These are phyloP conservation scores for Campoplex nolae DNA, from an alignment of 2,888 invertebrate species.

Conservation along the genomic window DNA sequence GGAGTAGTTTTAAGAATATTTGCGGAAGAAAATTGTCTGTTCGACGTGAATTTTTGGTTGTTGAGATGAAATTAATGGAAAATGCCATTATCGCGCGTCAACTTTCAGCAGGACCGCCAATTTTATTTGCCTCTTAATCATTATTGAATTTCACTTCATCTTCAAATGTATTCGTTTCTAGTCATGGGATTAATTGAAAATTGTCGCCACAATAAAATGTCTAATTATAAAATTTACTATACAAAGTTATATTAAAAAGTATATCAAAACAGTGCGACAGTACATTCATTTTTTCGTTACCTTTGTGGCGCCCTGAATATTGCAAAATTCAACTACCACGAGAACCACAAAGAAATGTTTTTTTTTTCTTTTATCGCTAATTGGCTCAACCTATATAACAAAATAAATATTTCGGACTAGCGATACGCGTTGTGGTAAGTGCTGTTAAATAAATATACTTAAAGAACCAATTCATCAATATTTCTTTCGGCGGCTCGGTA, in stretches of 20 bases:
- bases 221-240: slow-evolving; percentile 72
- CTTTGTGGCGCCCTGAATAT: slow-evolving; percentile 54
- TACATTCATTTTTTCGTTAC: slow-evolving; percentile 65
- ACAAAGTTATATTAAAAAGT: slow-evolving; percentile 73
- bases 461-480: slow-evolving; percentile 40
- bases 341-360: slow-evolving; percentile 35
- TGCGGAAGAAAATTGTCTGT: slow-evolving; percentile 10
- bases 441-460: slow-evolving; percentile 47
- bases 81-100: slow-evolving; percentile 19
- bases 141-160: slow-evolving; percentile 56
- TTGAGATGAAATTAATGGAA: slow-evolving; percentile 29
- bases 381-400: slow-evolving; percentile 56
- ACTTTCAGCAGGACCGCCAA: slow-evolving; percentile 25
- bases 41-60: slow-evolving; percentile 28
- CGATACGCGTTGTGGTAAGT: slow-evolving; percentile 59
- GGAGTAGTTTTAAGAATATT: slow-evolving; percentile 39
- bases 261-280: slow-evolving; percentile 71
- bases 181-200: slow-evolving; percentile 49
- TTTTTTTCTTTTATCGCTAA: slow-evolving; percentile 18
- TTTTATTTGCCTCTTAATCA: not conserved
- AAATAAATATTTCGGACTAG: slow-evolving; percentile 69
- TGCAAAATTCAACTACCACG: slow-evolving; percentile 58
- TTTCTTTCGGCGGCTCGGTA: slow-evolving; percentile 30
- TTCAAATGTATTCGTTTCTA: slow-evolving; percentile 62
- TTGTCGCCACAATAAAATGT: slow-evolving; percentile 65